Percentiles rank a stretch among this genome's conserved stretches.
phyloP scores from a whole-genome alignment of 1,140 invertebrate genomes.

The Dinothrombium tinctorium region DNA sequence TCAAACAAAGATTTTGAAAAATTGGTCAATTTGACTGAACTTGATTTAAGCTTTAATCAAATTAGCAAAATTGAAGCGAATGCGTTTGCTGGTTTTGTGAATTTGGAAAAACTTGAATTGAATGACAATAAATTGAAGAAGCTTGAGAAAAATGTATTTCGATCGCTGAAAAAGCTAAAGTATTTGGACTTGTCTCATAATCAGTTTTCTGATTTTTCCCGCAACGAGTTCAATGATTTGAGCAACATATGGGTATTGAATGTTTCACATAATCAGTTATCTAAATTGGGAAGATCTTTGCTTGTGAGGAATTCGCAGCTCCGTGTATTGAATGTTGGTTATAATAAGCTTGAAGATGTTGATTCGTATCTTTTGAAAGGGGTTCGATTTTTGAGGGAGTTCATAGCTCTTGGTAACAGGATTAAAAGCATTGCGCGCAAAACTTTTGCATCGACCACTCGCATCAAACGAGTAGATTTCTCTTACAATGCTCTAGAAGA shows the following conservation, averaged over 20 bases:
- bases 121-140: constrained; percentile 47
- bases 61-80: constrained; percentile 22
- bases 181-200: constrained; percentile 50
- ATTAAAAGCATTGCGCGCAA: constrained; percentile 33
- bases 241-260: constrained; percentile 60
- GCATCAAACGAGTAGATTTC: constrained; percentile 61
- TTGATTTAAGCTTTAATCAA: constrained; percentile 15
- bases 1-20: constrained; percentile 27
- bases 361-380: constrained; percentile 66
- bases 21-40: constrained; percentile 17
- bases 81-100: constrained; percentile 22
- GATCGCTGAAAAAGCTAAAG: constrained; percentile 44
- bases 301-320: constrained; percentile 63
- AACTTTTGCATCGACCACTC: constrained; percentile 27
- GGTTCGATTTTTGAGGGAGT: constrained; percentile 53
- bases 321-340: constrained; percentile 47
- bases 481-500: constrained; percentile 52
- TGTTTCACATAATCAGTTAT: constrained; percentile 51
- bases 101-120: constrained; percentile 37
- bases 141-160: constrained; percentile 54
- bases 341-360: constrained; percentile 53
- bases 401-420: constrained; percentile 54
- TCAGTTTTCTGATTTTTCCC: constrained; percentile 48
- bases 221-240: constrained; percentile 49
- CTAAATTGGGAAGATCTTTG: constrained; percentile 44